A percentile compares a stretch with the other conserved stretches of the same genome.
phyloP scores from a whole-genome alignment of 2,797 vertebrate species.

The Aplochiton taeniatus region DNA sequence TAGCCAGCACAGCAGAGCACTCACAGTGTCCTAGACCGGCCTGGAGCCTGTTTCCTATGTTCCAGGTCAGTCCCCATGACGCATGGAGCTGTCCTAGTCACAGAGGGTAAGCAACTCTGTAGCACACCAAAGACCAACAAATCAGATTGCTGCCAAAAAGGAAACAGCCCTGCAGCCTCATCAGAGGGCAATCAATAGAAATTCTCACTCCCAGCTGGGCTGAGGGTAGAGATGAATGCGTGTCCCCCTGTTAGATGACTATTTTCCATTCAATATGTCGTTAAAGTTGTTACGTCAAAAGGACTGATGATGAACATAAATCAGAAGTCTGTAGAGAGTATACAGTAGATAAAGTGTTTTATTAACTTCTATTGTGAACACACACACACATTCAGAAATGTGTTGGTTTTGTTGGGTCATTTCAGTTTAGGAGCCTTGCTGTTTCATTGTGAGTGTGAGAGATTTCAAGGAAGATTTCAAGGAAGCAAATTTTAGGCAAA shows the following conservation, averaged over 20 bases:
- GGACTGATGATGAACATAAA: too few relatives aligned
- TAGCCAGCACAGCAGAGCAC: constrained; percentile 19
- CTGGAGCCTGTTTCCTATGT: constrained; percentile 23
- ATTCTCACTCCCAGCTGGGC: constrained; percentile 42
- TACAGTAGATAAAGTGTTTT: too few relatives aligned
- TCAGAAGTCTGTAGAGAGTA: too few relatives aligned
- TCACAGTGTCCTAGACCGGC: constrained; percentile 25
- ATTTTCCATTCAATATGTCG: constrained; percentile 33
- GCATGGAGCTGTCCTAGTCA: constrained; percentile 58
- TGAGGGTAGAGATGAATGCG: constrained; percentile 47
- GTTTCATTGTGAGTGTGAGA: too few relatives aligned
- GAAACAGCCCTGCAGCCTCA: constrained; percentile 53
- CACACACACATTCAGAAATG: too few relatives aligned
- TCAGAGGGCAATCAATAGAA: constrained; percentile 62
- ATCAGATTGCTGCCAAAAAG: constrained; percentile 52
- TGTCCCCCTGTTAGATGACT: constrained; percentile 58
- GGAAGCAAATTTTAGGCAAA: too few relatives aligned
- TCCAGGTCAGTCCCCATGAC: constrained; percentile 57
- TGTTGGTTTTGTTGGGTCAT: too few relatives aligned
- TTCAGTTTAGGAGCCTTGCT: too few relatives aligned
- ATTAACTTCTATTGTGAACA: too few relatives aligned
- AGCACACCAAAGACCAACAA: constrained; percentile 48
- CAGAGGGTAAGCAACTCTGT: constrained; percentile 58
- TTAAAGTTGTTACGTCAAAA: too few relatives aligned
- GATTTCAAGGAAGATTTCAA: too few relatives aligned